Evolutionary conservation across 2,797 vertebrate genomes (phyloP), one percentile per base, ranked within the genome.

Genomic region (Chrosomus eos): DNA sequence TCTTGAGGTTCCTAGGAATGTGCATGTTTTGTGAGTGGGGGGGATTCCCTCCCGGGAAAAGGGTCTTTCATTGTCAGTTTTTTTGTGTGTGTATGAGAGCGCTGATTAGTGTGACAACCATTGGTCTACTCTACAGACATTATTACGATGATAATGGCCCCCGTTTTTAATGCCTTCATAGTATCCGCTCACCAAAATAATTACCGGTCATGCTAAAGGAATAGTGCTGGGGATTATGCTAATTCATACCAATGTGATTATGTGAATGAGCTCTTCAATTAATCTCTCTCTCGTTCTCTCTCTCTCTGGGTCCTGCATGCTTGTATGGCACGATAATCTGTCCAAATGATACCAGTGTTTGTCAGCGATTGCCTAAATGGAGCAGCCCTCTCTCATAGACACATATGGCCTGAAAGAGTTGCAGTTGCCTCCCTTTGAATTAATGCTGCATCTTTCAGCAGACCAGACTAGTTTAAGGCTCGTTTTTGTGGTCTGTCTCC

Each of bases 101-200:
- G n/a, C 48, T 73, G 81, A 88, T 85, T 83, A 82, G 85, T 77
- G 64, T 83, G 82, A 89, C 82, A 83, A 66, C 80, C 80, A 33
- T 23, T 40, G 26, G 58, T 83, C 74, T 45, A 78, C 74, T 83
- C 74, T 45, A 78, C 74, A 67, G 72, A 82, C 81, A 70, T 88
- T 85, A 87, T 89, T 81, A 85, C 45, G 76, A 83, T 89, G 86
- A 89, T 87, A 86, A 88, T 70, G 33, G 80, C 78, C 80, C 43
- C 26, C 19, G 51, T 71, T 83, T 88, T 68, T 80, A 70, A 83
- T 81, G 55, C 87, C 82, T 81, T 81, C 70, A 87, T 85, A 82
- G 82, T 80, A 53, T 72, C 70, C 43, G 77, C 36, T 72, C 71
- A 31, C n/a, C 71, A 81, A 80, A 64, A 83, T 81, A 86, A 88